Evolutionary conservation across 2,888 invertebrate species (phyloP), one percentile per base, ranked within the genome.

Genomic region (Pterostichus madidus): DNA sequence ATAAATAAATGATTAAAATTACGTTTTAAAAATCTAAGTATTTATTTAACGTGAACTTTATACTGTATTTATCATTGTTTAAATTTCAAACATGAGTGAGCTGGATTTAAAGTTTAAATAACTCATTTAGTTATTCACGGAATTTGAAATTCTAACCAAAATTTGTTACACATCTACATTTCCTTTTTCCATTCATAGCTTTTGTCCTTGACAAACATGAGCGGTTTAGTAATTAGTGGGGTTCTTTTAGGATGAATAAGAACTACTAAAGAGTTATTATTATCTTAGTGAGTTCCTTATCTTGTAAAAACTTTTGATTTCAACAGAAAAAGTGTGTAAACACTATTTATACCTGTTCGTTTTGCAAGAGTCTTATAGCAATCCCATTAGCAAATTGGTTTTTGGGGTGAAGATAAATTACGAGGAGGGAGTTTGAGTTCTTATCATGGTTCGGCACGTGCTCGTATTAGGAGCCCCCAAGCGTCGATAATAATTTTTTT

Each of bases 141-240:
- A 39, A 39, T 39, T 39, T 39, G 1, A 39, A 39, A 39, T 39
- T 39, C 8, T 39, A 39, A 39, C 39, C 39, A 59, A 59, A 59
- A 59, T 56, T 56, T 24, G 59, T 24, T 59, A 31, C 59, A 2
- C 59, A 59, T 59, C 24, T 39, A 39, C 39, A 39, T 39, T 39
- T 39, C 7, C 39, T 39, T 1, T 59, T 59, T 59, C 31, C 59
- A 24, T 24, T 24, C 59, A 59, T 59, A 24, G 31, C 8, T 59
- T 52, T 59, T 59, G 59, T 59, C 59, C 59, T 59, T 59, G 24
- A 59, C 11, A 59, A 59, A 59, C 11, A 59, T 59, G 59, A 31
- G 59, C 8, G 31, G 24, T 59, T 11, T 17, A 24, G 31, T 31
- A 59, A 59, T 59, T 59, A 59, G 11, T 24, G 24, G 31, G 24